These are phyloP conservation scores for Leptothorax acervorum DNA, from an alignment of 2,888 invertebrate species.

Conservation along the genomic window DNA sequence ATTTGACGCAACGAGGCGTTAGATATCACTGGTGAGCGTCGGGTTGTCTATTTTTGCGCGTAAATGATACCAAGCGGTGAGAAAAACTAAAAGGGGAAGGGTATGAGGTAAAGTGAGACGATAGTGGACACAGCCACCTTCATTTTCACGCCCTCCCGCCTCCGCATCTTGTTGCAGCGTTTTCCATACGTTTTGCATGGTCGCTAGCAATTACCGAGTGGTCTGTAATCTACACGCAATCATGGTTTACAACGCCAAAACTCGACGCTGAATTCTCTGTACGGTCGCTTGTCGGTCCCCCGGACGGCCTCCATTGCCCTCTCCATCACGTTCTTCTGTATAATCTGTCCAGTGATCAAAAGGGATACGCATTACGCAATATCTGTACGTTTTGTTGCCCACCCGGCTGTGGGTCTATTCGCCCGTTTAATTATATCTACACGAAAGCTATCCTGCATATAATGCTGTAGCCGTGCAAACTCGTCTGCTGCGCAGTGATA, in stretches of 20 bases:
- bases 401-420: slow-evolving; percentile 42
- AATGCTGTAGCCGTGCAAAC: slow-evolving; percentile 27
- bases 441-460: slow-evolving; percentile 53
- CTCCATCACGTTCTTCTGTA: slow-evolving; percentile 49
- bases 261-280: slow-evolving; percentile 75
- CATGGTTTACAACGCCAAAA: slow-evolving; percentile 79
- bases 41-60: slow-evolving; percentile 1
- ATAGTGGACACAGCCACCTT: slow-evolving; percentile 57
- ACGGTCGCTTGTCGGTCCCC: slow-evolving; percentile 43
- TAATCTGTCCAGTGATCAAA: slow-evolving; percentile 61
- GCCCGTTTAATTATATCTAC: slow-evolving; percentile 73
- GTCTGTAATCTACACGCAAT: slow-evolving; percentile 84
- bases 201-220: slow-evolving; percentile 82
- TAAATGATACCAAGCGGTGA: not conserved
- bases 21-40: slow-evolving; percentile 3
- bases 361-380: slow-evolving; percentile 73
- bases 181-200: slow-evolving; percentile 79
- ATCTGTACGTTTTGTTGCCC: slow-evolving; percentile 74
- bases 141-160: slow-evolving; percentile 61
- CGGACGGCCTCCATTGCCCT: slow-evolving; percentile 34
- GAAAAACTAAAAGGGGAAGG: not conserved
- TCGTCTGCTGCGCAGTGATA: slow-evolving; percentile 36
- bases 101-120: slow-evolving; percentile 41
- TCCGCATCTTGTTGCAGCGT: slow-evolving; percentile 68
- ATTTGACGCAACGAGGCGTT: slow-evolving; percentile 15